A percentile compares a stretch with the other conserved stretches of the same genome.
phyloP scores from a whole-genome alignment of 2,797 vertebrate genomes.

The Schizothorax lantsangensis region DNA sequence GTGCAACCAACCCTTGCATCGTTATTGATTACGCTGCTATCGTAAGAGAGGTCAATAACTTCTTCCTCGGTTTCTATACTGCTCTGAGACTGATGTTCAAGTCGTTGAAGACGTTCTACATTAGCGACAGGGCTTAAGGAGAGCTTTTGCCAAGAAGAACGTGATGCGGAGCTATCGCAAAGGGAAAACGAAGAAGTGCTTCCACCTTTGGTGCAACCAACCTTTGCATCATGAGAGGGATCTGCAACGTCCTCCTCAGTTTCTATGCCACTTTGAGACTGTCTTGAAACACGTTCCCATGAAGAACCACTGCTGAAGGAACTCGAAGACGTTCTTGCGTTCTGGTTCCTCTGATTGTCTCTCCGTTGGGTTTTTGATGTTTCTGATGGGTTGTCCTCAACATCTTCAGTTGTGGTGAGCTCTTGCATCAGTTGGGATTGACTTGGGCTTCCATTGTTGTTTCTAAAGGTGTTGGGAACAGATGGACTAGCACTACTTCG shows the following conservation, averaged over 20 bases:
- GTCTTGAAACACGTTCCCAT: constrained; percentile 78
- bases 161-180: constrained; percentile 68
- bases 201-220: neutral
- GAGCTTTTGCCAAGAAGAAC: constrained; percentile 81
- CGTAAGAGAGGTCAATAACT: too few relatives aligned
- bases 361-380: neutral
- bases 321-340: constrained; percentile 29
- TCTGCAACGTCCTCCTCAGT: neutral
- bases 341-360: neutral
- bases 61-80: constrained; percentile 24
- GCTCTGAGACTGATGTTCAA: neutral
- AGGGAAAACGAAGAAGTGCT: constrained; percentile 10
- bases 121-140: constrained; percentile 60
- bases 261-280: constrained; percentile 61
- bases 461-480: neutral
- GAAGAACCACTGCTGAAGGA: constrained; percentile 69
- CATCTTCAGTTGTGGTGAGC: neutral
- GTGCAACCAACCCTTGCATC: neutral
- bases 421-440: neutral
- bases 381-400: neutral
- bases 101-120: constrained; percentile 48
- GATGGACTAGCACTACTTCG: neutral
- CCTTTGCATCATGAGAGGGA: neutral
- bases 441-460: neutral
- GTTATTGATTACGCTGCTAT: neutral